A percentile compares a stretch with the other conserved stretches of the same genome.
Evolutionary conservation across 1,140 invertebrate genomes (phyloP).

Genomic region (Dreissena polymorpha): DNA sequence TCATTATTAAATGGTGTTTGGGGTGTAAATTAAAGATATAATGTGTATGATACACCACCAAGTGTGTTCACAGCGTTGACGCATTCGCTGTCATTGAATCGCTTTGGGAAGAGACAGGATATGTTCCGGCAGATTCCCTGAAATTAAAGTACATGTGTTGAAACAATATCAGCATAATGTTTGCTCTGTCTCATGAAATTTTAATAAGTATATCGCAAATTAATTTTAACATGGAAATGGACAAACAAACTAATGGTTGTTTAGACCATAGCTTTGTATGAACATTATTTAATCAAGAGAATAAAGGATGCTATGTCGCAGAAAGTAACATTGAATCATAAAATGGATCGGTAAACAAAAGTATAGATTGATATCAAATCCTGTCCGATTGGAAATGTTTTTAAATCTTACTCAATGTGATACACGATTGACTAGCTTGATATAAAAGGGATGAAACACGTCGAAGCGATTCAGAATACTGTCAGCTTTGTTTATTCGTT

Average conservation of each 20-base stretch:
- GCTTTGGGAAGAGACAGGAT: constrained; percentile 23
- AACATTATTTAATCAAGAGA: background rate
- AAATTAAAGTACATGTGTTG: background rate
- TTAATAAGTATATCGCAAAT: background rate
- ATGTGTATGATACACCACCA: constrained; percentile 15
- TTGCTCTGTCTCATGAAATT: background rate
- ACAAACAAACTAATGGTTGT: background rate
- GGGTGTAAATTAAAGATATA: constrained; percentile 17
- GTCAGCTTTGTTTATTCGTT: too few species aligned
- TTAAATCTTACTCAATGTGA: too few species aligned
- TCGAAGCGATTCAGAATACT: too few species aligned
- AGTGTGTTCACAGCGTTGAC: constrained; percentile 1
- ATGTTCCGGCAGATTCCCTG: constrained; percentile 22
- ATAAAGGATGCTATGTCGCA: background rate
- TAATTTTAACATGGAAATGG: background rate
- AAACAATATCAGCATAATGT: background rate
- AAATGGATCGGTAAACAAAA: too few species aligned
- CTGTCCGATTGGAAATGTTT: too few species aligned
- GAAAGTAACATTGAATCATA: too few species aligned
- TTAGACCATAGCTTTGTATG: background rate
- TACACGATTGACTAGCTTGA: too few species aligned
- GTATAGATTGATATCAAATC: too few species aligned
- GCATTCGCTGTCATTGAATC: constrained; percentile 1
- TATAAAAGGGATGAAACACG: too few species aligned
- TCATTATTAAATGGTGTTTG: background rate